Conservation (phyloP, 2,797 vertebrate species). For the Taeniopygia guttata region DNA sequence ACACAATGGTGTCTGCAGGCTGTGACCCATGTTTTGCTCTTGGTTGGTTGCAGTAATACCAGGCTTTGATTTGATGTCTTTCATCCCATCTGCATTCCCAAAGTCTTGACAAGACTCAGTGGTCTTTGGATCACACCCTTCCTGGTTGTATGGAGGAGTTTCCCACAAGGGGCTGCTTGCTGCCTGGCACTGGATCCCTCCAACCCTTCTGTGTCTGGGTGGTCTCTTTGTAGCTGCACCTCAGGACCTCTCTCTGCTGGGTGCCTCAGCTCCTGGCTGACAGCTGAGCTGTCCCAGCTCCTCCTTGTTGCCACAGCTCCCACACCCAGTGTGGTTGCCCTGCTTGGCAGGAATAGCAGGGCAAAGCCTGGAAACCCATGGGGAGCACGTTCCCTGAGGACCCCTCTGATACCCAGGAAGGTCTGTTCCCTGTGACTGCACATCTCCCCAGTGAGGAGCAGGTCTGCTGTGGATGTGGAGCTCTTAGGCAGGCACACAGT, state of each 20-base stretch:
- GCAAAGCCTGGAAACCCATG: neutral
- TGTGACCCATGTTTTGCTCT: neutral
- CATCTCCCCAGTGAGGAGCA: neutral
- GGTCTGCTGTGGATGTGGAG: neutral
- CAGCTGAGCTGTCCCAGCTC: neutral
- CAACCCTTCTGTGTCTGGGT: neutral
- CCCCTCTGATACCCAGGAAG: neutral
- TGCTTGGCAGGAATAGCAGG: neutral
- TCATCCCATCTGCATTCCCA: neutral
- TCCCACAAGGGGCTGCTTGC: neutral
- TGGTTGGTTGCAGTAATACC: neutral
- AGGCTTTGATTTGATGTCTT: neutral
- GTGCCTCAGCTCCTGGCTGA: neutral
- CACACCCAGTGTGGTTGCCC: rapidly evolving
- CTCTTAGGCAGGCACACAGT: neutral
- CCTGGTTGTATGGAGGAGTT: neutral
- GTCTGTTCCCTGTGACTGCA: neutral
- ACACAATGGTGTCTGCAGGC: neutral
- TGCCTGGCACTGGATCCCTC: rapidly evolving
- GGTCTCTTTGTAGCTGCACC: neutral
- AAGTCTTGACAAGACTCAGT: neutral
- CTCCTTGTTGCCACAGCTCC: neutral
- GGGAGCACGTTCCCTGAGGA: neutral
- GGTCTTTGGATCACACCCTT: neutral
- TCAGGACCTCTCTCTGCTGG: neutral